Base-by-base conservation (phyloP, 1,140 invertebrate species). In the Mya arenaria region DNA sequence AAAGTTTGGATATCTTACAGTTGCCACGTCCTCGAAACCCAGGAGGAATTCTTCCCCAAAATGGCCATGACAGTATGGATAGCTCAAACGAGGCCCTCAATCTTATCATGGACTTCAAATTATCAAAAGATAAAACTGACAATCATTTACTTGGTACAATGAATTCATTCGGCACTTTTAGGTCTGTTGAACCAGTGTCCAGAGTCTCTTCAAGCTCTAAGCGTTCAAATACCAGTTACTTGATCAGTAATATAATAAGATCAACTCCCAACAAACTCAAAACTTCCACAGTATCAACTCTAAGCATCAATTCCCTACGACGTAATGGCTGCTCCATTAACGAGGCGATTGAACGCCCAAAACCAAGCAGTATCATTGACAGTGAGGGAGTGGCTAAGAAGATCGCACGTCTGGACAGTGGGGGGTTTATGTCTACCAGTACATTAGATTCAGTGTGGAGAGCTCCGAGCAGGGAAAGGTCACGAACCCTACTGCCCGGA, bases 311-410 rank as follows among this genome's bases (percentile, higher is more conserved):
- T 34, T 19, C 73, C 13, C 28, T 56, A 8, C 37, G 73, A 34
- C 44, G 32, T 25, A 36, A 32, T 0, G 73, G 73, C 32, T 75
- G 73, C 41, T 41, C 77, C 28, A 80, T 80, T 28, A 80, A 80
- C 68, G 77, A 80, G 34, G 44, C 34, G 1, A 55, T 80, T 15
- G 77, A 80, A n/a, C 23, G 77, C 15, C 77, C 77, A 0, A 15
- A 66, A 39, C 77, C 77, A 10, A 80, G 77, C 36, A 80, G 77
- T 68, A 32, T 69, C 3, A 65, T 80, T 23, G 77, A 80, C 56
- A 80, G 66, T 71, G 77, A 80, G 28, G 77, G 77, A 28, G 66
- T 80, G n/a, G 77, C 77, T 13, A 80, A 80, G 66, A 80, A 80
- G 37, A 80, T 80, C 3, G 77, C 77, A 8, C 23, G 77, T 23